Base-by-base conservation (phyloP, 2,797 vertebrate species). In the Heterohyrax brucei region DNA sequence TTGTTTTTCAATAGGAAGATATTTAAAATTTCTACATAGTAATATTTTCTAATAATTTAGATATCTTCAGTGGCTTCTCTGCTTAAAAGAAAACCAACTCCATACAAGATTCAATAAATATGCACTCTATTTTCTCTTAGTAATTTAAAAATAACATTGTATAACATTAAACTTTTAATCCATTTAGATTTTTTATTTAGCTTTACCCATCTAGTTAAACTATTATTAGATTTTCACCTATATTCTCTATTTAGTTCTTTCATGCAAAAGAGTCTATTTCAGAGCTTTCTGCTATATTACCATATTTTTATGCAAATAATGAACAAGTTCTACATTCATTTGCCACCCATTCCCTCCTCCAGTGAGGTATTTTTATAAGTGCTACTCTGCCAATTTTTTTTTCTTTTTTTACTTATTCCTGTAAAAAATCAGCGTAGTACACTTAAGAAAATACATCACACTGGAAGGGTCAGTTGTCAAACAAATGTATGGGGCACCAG, bases 201-300 rank as follows among this genome's bases (percentile, higher is more conserved):
- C 85, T 93, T 97, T 59, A 10, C 18, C 28, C 50, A 30, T 66
- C 56, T 64, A 62, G 28, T 28, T 87, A 78, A 87, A 33, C 39
- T 68, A 39, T 68, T 81, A 53, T 21, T 86, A 84, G 44, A 53
- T 91, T 89, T 87, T 94, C 4, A 91, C 28, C 19, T 81, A 24
- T 62, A 84, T 72, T 76, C 16, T 93, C 6, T 82, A 50, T 76
- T 83, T 72, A 76, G 39, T 94, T 93, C 1, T 80, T 93, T 85
- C 90, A 28, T 68, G 44, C 46, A 72, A 0, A 26, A 28, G 14
- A 39, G 2, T 59, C 19, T 56, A 30, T 93, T 62, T 80, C 7
- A 28, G 44, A 10, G 2, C 10, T 39, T 61, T 86, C 50, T 93
- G 2, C 10, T 85, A 28, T 66, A 2, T 85, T 30, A 56, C 53